These are phyloP conservation scores for Tyrannus savana DNA, from an alignment of 2,113 vertebrate species.

Conservation along the genomic window DNA sequence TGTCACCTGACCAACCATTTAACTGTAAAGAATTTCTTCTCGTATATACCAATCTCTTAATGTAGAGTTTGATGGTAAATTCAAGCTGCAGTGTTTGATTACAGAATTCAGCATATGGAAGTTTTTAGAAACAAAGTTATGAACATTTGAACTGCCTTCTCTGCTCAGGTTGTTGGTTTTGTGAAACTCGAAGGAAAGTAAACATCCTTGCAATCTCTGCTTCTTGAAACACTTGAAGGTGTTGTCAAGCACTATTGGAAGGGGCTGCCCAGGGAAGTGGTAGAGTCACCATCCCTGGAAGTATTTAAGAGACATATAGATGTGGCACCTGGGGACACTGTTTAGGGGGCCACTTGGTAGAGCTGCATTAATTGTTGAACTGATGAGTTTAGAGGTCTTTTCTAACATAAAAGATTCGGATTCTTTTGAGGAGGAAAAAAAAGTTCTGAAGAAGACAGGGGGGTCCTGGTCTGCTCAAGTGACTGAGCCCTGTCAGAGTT, in stretches of 20 bases:
- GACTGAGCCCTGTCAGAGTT: background rate
- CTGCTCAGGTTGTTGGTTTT: background rate
- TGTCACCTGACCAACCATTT: background rate
- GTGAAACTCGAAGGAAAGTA: background rate
- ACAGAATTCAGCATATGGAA: too few species aligned
- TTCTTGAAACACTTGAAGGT: background rate
- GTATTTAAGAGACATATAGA: rapidly evolving
- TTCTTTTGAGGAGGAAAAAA: background rate
- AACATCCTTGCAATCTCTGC: background rate
- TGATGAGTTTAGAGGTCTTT: background rate
- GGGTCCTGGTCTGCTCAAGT: background rate
- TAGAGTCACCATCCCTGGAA: background rate
- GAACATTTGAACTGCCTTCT: background rate
- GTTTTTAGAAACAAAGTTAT: too few species aligned
- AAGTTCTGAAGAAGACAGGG: background rate
- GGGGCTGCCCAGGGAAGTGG: background rate
- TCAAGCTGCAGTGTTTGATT: background rate
- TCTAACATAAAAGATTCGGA: background rate
- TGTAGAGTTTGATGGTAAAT: background rate
- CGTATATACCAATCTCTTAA: background rate
- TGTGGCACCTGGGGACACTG: background rate
- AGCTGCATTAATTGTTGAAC: background rate
- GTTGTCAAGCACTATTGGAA: background rate
- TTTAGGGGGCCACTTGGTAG: background rate
- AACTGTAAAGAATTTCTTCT: background rate